Base-by-base conservation (phyloP, 2,113 vertebrate genomes). In the Phrynosoma blainvillii region DNA sequence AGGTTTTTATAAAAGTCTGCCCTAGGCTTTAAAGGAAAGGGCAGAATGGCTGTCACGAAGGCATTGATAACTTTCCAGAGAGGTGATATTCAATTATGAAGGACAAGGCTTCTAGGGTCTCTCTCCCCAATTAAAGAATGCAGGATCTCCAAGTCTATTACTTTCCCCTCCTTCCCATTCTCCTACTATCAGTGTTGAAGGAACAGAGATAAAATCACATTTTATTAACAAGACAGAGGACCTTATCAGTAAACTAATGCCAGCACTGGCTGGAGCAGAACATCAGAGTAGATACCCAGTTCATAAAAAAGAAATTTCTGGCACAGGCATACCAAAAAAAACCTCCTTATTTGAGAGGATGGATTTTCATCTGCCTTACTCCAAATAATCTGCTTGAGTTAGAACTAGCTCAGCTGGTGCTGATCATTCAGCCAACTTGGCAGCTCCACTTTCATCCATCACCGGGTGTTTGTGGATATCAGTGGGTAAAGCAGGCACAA, bases 361-460 rank as follows among this genome's bases (percentile, higher is more conserved):
- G 4, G 47, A 74, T 59, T 47, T 65, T 75, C 36, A 7, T 30
- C 18, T 74, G 2, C 40, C 32, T 75, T 76, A 18, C 36, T 47
- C 32, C 27, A n/a, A 75, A 68, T 4, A 5, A 47, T 30, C 36
- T 30, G 23, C 40, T 76, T 23, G 27, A 42, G 71, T 82, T 23
- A 32, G 54, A 65, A 62, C 27, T 3, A 32, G 54, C 56, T 66
- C 30, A 65, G 40, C 16, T 20, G 3, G 36, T 65, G 54, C 54
- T 6, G 30, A n/a, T 20, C 16, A 16, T 12, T 27, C 73, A 47
- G 21, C 42, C 71, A 68, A n/a, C 23, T 83, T 83, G 79, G 80
- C 80, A 82, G 73, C 70, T 54, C 56, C 74, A 27, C 54, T 62
- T 82, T 66, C 30, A 77, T 88, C 42, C 59, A 82, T 83, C 71